These are phyloP conservation scores for Cetonia aurata DNA, from an alignment of 2,888 invertebrate genomes.

Conservation along the genomic window DNA sequence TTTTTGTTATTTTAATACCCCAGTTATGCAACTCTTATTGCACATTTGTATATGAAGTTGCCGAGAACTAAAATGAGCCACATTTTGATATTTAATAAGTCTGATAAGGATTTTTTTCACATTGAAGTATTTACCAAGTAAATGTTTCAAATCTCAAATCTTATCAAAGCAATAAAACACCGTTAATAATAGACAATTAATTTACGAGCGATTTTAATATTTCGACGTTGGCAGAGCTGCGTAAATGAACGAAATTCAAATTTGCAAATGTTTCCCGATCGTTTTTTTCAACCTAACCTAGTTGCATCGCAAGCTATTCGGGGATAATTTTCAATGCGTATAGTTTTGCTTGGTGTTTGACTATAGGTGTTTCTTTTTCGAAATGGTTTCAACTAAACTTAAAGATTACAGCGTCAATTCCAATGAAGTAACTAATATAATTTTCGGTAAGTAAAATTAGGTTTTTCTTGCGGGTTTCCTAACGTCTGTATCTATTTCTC, in stretches of 20 bases:
- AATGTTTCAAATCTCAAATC: neutral
- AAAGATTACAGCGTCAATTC: constrained; percentile 65
- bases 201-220: neutral
- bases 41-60: no score
- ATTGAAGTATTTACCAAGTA: neutral
- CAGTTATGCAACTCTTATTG: no score
- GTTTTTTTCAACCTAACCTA: constrained; percentile 21
- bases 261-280: constrained; percentile 15
- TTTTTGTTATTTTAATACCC: neutral
- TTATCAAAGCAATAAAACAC: no score
- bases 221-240: neutral
- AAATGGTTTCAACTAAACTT: constrained; percentile 26
- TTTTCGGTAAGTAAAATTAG: constrained; percentile 40
- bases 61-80: no score
- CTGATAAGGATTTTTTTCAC: no score
- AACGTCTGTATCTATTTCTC: neutral
- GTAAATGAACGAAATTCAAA: constrained; percentile 15
- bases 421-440: constrained; percentile 68
- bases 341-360: neutral
- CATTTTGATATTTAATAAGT: no score
- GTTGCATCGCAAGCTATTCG: neutral
- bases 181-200: no score
- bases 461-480: neutral
- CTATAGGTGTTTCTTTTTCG: neutral
- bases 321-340: constrained; percentile 1